Base-by-base conservation (phyloP, 2,888 invertebrate species). In the Agrochola lota region DNA sequence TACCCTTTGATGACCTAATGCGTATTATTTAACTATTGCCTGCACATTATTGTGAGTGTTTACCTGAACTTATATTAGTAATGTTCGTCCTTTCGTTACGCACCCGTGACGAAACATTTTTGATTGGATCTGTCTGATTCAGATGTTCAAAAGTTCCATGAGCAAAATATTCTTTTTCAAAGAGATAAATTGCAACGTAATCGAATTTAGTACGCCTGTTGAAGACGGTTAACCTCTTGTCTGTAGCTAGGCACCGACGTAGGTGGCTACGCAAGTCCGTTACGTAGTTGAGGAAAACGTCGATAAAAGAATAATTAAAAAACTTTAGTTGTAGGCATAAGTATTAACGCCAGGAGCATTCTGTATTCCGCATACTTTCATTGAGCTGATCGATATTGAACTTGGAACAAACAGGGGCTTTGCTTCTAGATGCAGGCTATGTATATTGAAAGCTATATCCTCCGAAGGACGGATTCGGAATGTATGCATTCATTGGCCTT, bases 41-140 rank as follows among this genome's bases (percentile, higher is more conserved):
- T 43, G 49, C n/a, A 17, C 17, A 57, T 40, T 23, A 9, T n/a
- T 23, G 17, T 2, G 46, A n/a, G 30, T 30, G 30, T 43, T 74
- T 43, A 30, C 17, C 40, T 43, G 26, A 30, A 62, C 55, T 46
- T 64, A 63, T 78, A 60, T 52, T 46, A 23, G 57, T 43, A 46
- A 60, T 66, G 26, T 70, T 43, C 12, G 23, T 43, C 12, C 9
- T 52, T 74, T 78, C 17, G 59, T 30, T 55, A 35, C 17, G 30
- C 49, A 57, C 30, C 40, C 76, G 67, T 63, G 23, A 57, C 57
- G 30, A 75, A 74, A 76, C n/a, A 82, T 35, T 62, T 12, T 30
- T 40, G 57, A 82, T 76, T 49, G 30, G 20, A 26, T 74, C 35
- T 67, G 35, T 67, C 67, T n/a, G 11, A 75, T 49, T 76, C 26